Percentiles rank a stretch among this genome's conserved stretches.
Evolutionary conservation across 2,888 invertebrate genomes (phyloP).

Genomic region (Papilio gigon): DNA sequence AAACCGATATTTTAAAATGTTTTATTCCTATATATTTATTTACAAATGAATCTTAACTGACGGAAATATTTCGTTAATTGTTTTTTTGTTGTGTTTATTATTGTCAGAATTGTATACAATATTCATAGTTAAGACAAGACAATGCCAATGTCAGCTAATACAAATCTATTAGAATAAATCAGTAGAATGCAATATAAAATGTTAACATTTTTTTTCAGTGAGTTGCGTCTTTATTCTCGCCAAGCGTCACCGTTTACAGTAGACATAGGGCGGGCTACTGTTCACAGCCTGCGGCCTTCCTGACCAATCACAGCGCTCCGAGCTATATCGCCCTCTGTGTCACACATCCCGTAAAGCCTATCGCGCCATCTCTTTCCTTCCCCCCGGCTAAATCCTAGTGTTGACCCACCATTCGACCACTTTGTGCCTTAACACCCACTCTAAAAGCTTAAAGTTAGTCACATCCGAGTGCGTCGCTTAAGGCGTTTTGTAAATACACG

Average conservation of each 20-base stretch:
- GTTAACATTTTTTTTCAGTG: slow-evolving; percentile 24
- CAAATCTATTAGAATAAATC: no score
- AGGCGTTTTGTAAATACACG: slow-evolving; percentile 62
- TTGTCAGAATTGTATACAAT: no score
- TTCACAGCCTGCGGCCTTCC: slow-evolving; percentile 83
- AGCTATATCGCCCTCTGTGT: slow-evolving; percentile 74
- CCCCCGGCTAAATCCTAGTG: slow-evolving; percentile 80
- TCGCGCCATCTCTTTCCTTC: slow-evolving; percentile 68
- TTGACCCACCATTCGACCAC: slow-evolving; percentile 55
- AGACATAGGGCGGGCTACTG: slow-evolving; percentile 83
- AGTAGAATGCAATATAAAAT: slow-evolving; percentile 29
- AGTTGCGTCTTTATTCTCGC: slow-evolving; percentile 63
- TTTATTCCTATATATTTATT: no score
- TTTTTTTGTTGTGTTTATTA: no score
- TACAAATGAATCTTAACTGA: no score
- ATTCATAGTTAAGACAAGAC: no score
- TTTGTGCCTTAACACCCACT: slow-evolving; percentile 53
- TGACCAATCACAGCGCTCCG: slow-evolving; percentile 83
- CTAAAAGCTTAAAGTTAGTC: slow-evolving; percentile 59
- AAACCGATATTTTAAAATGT: no score
- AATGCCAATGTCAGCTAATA: no score
- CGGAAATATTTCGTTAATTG: no score
- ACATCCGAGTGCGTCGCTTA: slow-evolving; percentile 57
- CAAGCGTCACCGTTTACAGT: slow-evolving; percentile 76
- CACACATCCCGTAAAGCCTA: slow-evolving; percentile 56